Base-by-base conservation (phyloP, 2,888 invertebrate genomes). In the Ernsta delagoae region DNA sequence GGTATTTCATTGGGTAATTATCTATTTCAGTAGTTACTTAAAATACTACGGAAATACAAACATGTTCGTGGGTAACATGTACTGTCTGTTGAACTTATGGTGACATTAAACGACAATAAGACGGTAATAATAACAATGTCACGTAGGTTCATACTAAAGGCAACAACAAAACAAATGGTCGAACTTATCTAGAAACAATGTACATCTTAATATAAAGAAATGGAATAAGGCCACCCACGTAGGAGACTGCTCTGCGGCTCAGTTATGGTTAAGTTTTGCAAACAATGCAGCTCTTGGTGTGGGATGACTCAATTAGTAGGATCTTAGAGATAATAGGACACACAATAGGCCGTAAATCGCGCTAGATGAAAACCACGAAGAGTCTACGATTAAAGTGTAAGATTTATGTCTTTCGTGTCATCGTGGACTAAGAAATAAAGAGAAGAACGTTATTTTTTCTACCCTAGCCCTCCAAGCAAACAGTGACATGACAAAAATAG, bases 291-390 rank as follows among this genome's bases (percentile, higher is more conserved):
- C 80, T 79, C 75, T 73, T 81, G 84, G 89, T 86, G 85, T 87
- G 88, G 85, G 87, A 92, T 88, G 90, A 85, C 91, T 92, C 91
- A 90, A 92, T 92, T 92, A 92, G 88, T 80, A 83, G 83, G 80
- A 86, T 73, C 70, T 81, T 80, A 77, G 73, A 86, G 87, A 88
- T 89, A 86, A 86, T 79, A 78, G 78, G 76, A 79, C 74, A 78
- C 82, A 90, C 90, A 92, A 90, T 90, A 77, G 86, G 77, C 79
- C 79, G 85, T 89, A 88, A 89, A 90, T 88, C 86, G 81, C 79
- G 78, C 75, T 79, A 77, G 76, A 75, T 74, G 75, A 73, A 73
- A 76, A 70, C 76, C 75, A 75, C 75, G 74, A 71, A 69, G 65
- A 68, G 72, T 61, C 62, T 68, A 69, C 34, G 62, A 65, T 70